Evolutionary conservation across 2,797 vertebrate genomes (phyloP).

Genomic region (Anabas testudineus): DNA sequence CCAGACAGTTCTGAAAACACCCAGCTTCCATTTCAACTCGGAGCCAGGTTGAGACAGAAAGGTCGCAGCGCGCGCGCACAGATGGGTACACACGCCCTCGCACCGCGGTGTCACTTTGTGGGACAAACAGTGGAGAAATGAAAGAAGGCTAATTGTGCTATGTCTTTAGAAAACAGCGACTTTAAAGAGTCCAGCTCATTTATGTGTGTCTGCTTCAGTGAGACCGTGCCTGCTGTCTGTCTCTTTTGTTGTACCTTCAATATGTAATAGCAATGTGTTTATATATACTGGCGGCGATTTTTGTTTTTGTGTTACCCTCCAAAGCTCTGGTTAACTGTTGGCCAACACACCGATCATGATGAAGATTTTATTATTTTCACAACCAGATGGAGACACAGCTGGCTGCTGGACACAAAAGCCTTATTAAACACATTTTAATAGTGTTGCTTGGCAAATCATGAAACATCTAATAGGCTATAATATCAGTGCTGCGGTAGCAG

Average conservation of each 20-base stretch:
- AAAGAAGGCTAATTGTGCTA: constrained; percentile 20
- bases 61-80: constrained; percentile 45
- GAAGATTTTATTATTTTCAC: constrained; percentile 26
- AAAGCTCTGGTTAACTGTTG: constrained; percentile 33
- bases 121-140: constrained; percentile 21
- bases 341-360: constrained; percentile 26
- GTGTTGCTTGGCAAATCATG: constrained; percentile 35
- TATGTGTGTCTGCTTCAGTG: neutral
- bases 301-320: neutral
- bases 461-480: constrained; percentile 37
- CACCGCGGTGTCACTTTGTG: neutral
- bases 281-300: neutral
- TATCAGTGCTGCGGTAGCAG: constrained; percentile 3
- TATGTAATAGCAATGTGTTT: neutral
- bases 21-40: constrained; percentile 50
- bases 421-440: constrained; percentile 53
- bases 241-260: neutral
- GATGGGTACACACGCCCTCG: neutral
- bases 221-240: neutral
- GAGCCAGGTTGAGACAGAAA: constrained; percentile 53
- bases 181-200: neutral
- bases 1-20: constrained; percentile 54
- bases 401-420: constrained; percentile 44
- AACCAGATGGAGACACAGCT: constrained; percentile 57
- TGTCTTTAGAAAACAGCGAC: constrained; percentile 34